These are phyloP conservation scores for Leuciscus idus DNA, from an alignment of 2,113 vertebrate genomes.

Conservation along the genomic window DNA sequence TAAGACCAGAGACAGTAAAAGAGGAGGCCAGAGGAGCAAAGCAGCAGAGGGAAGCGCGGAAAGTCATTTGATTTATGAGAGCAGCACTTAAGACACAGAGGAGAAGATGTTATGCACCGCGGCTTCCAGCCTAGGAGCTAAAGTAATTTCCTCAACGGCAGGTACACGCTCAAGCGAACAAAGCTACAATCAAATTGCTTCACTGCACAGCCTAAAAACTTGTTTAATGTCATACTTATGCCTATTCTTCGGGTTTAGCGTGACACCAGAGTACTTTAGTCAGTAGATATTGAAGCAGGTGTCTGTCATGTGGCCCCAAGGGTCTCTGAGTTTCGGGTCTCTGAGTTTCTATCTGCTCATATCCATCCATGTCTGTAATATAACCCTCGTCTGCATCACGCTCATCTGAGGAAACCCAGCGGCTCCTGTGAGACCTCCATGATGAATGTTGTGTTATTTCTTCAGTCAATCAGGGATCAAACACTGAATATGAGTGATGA, in stretches of 20 bases:
- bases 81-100: constrained; percentile 9
- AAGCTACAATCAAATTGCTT: constrained; percentile 34
- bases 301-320: constrained; percentile 12
- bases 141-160: constrained; percentile 25
- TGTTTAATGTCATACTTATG: constrained; percentile 28
- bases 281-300: constrained; percentile 19
- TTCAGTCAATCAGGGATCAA: constrained; percentile 15
- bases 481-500: constrained; percentile 4
- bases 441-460: not conserved
- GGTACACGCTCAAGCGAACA: constrained; percentile 13
- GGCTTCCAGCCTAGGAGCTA: constrained; percentile 15
- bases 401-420: not conserved
- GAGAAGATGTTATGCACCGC: not conserved
- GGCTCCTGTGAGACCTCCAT: not conserved
- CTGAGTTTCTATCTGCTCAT: not conserved
- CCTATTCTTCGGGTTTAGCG: not conserved
- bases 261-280: constrained; percentile 21
- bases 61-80: constrained; percentile 33
- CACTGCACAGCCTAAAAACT: constrained; percentile 21
- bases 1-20: not conserved
- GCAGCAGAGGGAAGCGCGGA: not conserved
- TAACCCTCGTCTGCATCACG: not conserved
- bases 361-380: not conserved
- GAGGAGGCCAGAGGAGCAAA: not conserved
- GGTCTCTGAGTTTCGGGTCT: not conserved